Conservation (phyloP, 2,113 vertebrate species). For the Ammodytes marinus region DNA sequence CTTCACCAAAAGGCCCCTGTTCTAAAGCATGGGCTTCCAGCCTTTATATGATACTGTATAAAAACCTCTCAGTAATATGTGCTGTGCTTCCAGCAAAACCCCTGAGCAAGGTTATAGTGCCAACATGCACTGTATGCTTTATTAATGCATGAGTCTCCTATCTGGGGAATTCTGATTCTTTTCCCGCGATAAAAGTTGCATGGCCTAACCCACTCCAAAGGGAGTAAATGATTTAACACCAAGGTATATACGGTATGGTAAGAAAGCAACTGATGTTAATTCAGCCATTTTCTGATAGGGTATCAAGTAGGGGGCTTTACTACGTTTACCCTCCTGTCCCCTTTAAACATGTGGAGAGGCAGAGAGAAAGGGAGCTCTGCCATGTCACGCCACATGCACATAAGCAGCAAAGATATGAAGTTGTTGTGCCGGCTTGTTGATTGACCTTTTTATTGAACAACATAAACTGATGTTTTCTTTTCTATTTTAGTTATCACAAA, state of each 20-base stretch:
- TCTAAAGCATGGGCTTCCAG: constrained; percentile 49
- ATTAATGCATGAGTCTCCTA: constrained; percentile 81
- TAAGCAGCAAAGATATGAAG: neutral
- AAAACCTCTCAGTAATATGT: constrained; percentile 71
- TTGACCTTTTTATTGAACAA: neutral
- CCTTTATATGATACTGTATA: constrained; percentile 67
- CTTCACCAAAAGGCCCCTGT: constrained; percentile 40
- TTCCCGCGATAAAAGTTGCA: constrained; percentile 82
- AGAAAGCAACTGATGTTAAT: constrained; percentile 80
- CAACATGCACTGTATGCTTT: constrained; percentile 74
- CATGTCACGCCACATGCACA: constrained; percentile 39
- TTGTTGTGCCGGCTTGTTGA: neutral
- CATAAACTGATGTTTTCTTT: neutral
- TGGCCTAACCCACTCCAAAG: constrained; percentile 73
- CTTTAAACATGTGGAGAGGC: constrained; percentile 25
- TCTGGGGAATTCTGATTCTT: constrained; percentile 82
- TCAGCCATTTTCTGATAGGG: constrained; percentile 72
- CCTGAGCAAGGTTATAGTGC: constrained; percentile 79
- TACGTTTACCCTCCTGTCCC: constrained; percentile 59
- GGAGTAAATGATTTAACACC: constrained; percentile 80
- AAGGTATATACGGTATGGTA: constrained; percentile 64
- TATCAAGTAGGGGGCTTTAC: constrained; percentile 52
- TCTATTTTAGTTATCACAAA: neutral
- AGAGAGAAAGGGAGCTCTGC: neutral
- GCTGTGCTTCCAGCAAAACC: constrained; percentile 66